Evolutionary conservation across 1,140 invertebrate genomes (phyloP).

Genomic region (Sipha flava): DNA sequence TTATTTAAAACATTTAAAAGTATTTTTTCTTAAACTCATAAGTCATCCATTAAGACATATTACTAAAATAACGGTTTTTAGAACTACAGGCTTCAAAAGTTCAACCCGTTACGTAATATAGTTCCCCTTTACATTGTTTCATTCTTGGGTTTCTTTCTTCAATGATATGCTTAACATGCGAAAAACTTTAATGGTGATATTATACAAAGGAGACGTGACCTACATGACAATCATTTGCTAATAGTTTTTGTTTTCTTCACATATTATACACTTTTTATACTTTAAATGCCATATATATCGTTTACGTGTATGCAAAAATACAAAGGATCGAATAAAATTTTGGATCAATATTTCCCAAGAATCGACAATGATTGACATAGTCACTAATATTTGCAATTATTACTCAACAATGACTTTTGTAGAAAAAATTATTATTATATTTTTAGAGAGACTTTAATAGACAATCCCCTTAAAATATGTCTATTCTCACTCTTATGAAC

Average conservation of each 20-base stretch:
- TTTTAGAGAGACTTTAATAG: too few relatives aligned
- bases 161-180: not conserved
- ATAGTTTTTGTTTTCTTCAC: conserved; percentile 21
- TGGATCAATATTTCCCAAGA: not conserved
- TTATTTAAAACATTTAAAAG: too few relatives aligned
- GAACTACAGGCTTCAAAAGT: not conserved
- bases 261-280: not conserved
- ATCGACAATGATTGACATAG: too few relatives aligned
- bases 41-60: not conserved
- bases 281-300: not conserved
- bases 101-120: not conserved
- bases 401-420: too few relatives aligned
- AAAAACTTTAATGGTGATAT: conserved; percentile 10
- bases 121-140: not conserved
- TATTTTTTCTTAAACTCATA: not conserved
- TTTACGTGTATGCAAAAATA: not conserved
- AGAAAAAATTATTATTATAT: too few relatives aligned
- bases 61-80: not conserved
- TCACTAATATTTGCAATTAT: too few relatives aligned
- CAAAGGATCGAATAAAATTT: not conserved
- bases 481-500: too few relatives aligned
- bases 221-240: conserved; percentile 1
- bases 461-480: too few relatives aligned
- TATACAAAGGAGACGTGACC: conserved; percentile 9
- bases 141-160: not conserved